phyloP scores from a whole-genome alignment of 2,113 vertebrate genomes.

The Neolamprologus cancellatus region DNA sequence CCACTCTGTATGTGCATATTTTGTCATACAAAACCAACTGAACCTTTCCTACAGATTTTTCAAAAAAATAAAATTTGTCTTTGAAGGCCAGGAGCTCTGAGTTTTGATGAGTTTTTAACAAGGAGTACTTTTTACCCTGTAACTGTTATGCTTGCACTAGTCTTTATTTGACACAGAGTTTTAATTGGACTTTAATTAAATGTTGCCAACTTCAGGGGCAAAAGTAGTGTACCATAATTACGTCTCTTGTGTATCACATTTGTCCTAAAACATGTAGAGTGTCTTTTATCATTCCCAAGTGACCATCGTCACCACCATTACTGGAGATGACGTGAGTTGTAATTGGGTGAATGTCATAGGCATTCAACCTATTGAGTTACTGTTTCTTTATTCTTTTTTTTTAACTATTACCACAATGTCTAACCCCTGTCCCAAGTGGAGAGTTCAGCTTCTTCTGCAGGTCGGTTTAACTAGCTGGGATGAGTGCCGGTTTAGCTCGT shows the following conservation, averaged over 20 bases:
- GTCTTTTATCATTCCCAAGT: neutral
- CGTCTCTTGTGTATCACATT: neutral
- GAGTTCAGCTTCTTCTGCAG: neutral
- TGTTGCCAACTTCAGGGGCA: neutral
- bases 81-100: neutral
- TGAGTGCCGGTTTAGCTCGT: neutral
- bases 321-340: neutral
- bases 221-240: neutral
- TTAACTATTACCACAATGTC: too few species aligned
- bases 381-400: too few species aligned
- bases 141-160: neutral
- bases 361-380: neutral
- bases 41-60: neutral
- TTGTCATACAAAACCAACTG: neutral
- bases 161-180: neutral
- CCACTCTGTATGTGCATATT: neutral
- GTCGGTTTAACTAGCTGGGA: neutral
- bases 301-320: neutral
- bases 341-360: neutral
- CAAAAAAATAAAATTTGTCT: neutral
- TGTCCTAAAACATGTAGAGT: neutral
- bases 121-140: neutral
- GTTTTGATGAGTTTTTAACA: neutral
- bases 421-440: rapidly evolving
- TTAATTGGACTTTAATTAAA: neutral